Conservation (phyloP, 2,888 invertebrate species). For the Ormyrus labotus region DNA sequence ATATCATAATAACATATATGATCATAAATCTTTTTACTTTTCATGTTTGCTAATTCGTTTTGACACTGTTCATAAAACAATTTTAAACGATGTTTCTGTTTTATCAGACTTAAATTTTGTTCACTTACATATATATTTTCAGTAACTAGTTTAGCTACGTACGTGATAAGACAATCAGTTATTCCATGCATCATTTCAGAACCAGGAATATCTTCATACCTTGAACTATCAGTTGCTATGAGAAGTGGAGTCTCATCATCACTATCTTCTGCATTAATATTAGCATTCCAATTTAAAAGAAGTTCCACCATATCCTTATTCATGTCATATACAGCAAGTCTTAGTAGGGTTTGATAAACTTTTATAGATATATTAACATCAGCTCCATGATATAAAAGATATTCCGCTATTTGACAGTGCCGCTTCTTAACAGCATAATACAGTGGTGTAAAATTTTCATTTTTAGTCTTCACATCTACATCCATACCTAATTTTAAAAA, state of each 20-base stretch:
- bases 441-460: slow-evolving; percentile 48
- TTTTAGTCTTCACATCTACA: slow-evolving; percentile 46
- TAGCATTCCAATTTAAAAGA: slow-evolving; percentile 53
- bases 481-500: slow-evolving; percentile 53
- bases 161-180: slow-evolving; percentile 49
- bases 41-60: slow-evolving; percentile 41
- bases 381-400: slow-evolving; percentile 51
- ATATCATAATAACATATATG: slow-evolving; percentile 51
- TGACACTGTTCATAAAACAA: slow-evolving; percentile 45
- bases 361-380: slow-evolving; percentile 47
- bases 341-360: slow-evolving; percentile 50
- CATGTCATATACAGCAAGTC: slow-evolving; percentile 53
- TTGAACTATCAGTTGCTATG: slow-evolving; percentile 49
- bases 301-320: slow-evolving; percentile 54
- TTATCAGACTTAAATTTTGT: slow-evolving; percentile 45
- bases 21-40: slow-evolving; percentile 41
- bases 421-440: slow-evolving; percentile 54
- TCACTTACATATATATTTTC: slow-evolving; percentile 44
- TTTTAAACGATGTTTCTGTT: slow-evolving; percentile 34
- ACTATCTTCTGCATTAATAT: slow-evolving; percentile 49
- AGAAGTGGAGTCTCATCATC: slow-evolving; percentile 48
- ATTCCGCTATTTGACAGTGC: slow-evolving; percentile 49
- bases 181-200: slow-evolving; percentile 49
- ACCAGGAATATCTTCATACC: slow-evolving; percentile 53
- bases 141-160: slow-evolving; percentile 47